These are phyloP conservation scores for Basileuterus tristriatus DNA, from an alignment of 2,797 vertebrate species.

Conservation along the genomic window DNA sequence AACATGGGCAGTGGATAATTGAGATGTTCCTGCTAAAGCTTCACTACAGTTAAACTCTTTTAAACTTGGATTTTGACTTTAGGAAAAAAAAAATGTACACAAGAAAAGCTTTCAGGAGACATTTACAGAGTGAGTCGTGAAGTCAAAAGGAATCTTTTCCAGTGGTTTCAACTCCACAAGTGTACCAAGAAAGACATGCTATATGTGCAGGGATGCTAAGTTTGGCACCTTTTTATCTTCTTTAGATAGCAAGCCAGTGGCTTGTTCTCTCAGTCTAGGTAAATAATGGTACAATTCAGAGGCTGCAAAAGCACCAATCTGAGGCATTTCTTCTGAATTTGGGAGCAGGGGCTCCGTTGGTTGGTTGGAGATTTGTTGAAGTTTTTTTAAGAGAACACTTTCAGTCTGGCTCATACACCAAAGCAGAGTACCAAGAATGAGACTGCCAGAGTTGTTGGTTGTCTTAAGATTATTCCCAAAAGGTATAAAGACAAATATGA, in stretches of 20 bases:
- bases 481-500: not conserved
- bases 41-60: not conserved
- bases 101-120: not conserved
- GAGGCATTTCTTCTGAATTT: not conserved
- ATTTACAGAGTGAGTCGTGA: not conserved
- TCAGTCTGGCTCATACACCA: not conserved
- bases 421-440: not conserved
- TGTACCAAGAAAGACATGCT: not conserved
- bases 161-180: not conserved
- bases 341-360: fast-evolving
- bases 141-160: not conserved
- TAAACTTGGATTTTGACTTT: not conserved
- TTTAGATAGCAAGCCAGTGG: not conserved
- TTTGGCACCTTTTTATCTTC: not conserved
- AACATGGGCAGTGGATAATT: not conserved
- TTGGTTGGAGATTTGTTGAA: not conserved
- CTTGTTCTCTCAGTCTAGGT: not conserved
- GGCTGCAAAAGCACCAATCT: not conserved
- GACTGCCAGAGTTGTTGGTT: not conserved
- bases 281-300: not conserved
- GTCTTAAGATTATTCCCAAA: not conserved
- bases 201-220: not conserved
- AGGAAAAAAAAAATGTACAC: fast-evolving
- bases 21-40: not conserved
- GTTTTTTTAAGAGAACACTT: not conserved